Evolutionary conservation across 2,888 invertebrate genomes (phyloP).

Genomic region (Pharmacophagus antenor): DNA sequence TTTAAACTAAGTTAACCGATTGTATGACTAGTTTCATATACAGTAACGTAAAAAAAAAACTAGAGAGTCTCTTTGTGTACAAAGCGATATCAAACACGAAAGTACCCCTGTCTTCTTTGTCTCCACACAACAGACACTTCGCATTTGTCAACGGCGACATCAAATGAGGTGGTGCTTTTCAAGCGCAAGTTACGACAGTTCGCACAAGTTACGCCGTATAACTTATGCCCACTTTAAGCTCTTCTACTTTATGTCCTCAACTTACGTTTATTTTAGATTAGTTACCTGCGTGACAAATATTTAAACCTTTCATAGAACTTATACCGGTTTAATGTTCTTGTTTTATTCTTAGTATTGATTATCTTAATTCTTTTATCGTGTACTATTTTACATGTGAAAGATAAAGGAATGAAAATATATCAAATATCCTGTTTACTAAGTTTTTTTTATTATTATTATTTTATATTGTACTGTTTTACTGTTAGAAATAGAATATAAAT

Average conservation of each 20-base stretch:
- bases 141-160: conserved; percentile 58
- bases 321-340: no score
- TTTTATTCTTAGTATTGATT: no score
- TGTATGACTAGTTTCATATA: not conserved
- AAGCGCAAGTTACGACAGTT: conserved; percentile 37
- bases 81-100: conserved; percentile 32
- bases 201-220: conserved; percentile 36
- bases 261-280: not conserved
- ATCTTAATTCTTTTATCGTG: no score
- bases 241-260: conserved; percentile 14
- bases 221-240: conserved; percentile 40
- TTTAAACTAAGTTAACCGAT: not conserved
- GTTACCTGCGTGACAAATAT: not conserved
- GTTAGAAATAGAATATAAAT: no score
- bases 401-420: no score
- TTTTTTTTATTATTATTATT: no score
- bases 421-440: no score
- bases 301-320: no score
- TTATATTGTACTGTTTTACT: no score
- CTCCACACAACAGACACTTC: conserved; percentile 53
- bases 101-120: conserved; percentile 31
- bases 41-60: not conserved
- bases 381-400: no score
- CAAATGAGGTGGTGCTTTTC: conserved; percentile 61
- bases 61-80: conserved; percentile 6